phyloP scores from a whole-genome alignment of 2,113 vertebrate species.

The Haplochromis vanheusdeni region DNA sequence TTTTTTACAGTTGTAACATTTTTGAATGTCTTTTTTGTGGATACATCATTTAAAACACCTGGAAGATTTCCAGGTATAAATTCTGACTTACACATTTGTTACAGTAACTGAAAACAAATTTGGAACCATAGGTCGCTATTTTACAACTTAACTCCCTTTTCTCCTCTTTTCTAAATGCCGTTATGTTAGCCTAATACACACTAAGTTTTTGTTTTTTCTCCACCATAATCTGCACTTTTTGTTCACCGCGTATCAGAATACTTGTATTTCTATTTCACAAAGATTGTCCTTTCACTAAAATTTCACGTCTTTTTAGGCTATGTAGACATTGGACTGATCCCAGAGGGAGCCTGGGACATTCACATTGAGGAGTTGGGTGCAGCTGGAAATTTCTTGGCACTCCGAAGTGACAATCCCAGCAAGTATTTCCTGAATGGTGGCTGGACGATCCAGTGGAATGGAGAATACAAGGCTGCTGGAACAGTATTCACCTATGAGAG shows the following conservation, averaged over 20 bases:
- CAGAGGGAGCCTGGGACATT: slow-evolving; percentile 84
- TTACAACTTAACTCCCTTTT: too few relatives aligned
- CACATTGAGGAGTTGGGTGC: slow-evolving; percentile 84
- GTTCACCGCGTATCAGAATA: neutral
- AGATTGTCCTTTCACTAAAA: neutral
- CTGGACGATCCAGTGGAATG: slow-evolving; percentile 95
- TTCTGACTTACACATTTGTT: too few relatives aligned
- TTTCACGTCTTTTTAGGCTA: slow-evolving; percentile 73
- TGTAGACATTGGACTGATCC: slow-evolving; percentile 89
- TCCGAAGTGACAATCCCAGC: slow-evolving; percentile 80
- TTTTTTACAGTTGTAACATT: neutral
- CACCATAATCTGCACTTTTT: too few relatives aligned
- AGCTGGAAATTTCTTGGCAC: slow-evolving; percentile 87
- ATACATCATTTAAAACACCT: neutral
- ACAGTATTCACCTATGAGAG: slow-evolving; percentile 89
- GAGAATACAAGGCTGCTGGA: slow-evolving; percentile 87
- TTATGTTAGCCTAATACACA: too few relatives aligned
- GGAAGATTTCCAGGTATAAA: too few relatives aligned
- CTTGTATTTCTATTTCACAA: neutral
- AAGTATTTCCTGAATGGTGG: slow-evolving; percentile 91
- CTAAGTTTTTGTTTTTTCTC: too few relatives aligned
- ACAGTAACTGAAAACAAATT: too few relatives aligned
- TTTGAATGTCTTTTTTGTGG: neutral
- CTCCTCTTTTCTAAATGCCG: too few relatives aligned
- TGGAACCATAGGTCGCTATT: too few relatives aligned